Evolutionary conservation across 2,888 invertebrate species (phyloP).

Genomic region (Agrotis clavis): DNA sequence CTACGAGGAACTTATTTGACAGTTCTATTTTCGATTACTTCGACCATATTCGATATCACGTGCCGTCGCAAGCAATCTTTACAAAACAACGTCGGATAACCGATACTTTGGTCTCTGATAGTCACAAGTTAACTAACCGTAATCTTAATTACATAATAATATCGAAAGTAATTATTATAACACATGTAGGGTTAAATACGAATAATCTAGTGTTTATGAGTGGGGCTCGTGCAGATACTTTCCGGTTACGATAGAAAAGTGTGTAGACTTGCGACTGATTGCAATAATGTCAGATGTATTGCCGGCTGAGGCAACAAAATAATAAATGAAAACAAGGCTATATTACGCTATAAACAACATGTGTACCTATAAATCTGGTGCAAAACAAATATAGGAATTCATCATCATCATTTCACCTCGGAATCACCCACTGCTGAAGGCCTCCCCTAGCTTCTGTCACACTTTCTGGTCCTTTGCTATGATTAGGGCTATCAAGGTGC

Average conservation of each 20-base stretch:
- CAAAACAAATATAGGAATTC: background rate
- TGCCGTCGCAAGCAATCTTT: background rate
- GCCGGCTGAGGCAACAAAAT: conserved; percentile 12
- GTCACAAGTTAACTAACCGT: conserved; percentile 30
- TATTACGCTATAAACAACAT: too few relatives aligned
- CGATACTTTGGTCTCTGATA: conserved; percentile 1
- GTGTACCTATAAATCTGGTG: background rate
- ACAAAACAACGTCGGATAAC: background rate
- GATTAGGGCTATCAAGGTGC: too few relatives aligned
- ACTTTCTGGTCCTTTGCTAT: too few relatives aligned
- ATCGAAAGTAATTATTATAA: conserved; percentile 40
- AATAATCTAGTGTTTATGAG: conserved; percentile 41
- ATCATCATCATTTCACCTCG: too few relatives aligned
- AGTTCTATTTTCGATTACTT: too few relatives aligned
- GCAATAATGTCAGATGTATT: background rate
- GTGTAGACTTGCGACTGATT: background rate
- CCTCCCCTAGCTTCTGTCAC: too few relatives aligned
- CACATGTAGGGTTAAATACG: conserved; percentile 28
- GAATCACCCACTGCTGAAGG: too few relatives aligned
- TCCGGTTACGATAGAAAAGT: conserved; percentile 26
- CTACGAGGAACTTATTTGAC: too few relatives aligned
- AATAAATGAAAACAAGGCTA: background rate
- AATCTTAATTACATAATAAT: conserved; percentile 42
- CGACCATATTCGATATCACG: background rate
- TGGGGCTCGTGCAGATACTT: conserved; percentile 26